A percentile compares a stretch with the other conserved stretches of the same genome.
phyloP scores from a whole-genome alignment of 2,797 vertebrate genomes.

The Tokudaia tokunoshimensis region DNA sequence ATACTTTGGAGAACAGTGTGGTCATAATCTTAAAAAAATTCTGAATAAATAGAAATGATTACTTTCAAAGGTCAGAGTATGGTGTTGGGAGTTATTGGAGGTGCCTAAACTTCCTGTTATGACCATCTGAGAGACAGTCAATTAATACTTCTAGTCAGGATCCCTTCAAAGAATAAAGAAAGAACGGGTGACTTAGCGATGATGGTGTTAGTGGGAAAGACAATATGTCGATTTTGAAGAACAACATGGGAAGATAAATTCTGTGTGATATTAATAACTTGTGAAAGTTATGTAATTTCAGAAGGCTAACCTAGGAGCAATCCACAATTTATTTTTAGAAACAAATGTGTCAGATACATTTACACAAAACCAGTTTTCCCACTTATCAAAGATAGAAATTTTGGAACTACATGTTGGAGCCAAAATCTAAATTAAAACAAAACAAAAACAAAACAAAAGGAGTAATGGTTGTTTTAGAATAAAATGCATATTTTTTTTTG shows the following conservation, averaged over 20 bases:
- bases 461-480: slow-evolving; percentile 57
- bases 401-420: slow-evolving; percentile 49
- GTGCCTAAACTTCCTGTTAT: neutral
- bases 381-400: slow-evolving; percentile 80
- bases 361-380: slow-evolving; percentile 77
- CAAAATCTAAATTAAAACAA: slow-evolving; percentile 38
- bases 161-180: neutral
- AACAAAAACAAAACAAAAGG: slow-evolving; percentile 33
- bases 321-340: slow-evolving; percentile 81
- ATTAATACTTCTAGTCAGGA: slow-evolving; percentile 24
- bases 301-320: slow-evolving; percentile 73
- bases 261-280: slow-evolving; percentile 76
- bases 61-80: slow-evolving; percentile 1
- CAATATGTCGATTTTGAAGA: slow-evolving; percentile 67
- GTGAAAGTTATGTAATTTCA: slow-evolving; percentile 80
- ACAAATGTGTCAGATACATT: slow-evolving; percentile 70
- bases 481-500: slow-evolving; percentile 79
- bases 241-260: slow-evolving; percentile 72
- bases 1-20: neutral
- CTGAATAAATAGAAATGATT: slow-evolving; percentile 55
- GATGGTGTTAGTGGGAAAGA: slow-evolving; percentile 52
- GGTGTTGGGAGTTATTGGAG: slow-evolving; percentile 35
- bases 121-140: slow-evolving; percentile 4
- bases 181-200: neutral
- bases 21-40: slow-evolving; percentile 5